phyloP scores from a whole-genome alignment of 2,113 vertebrate genomes.

The Hyaena hyaena region DNA sequence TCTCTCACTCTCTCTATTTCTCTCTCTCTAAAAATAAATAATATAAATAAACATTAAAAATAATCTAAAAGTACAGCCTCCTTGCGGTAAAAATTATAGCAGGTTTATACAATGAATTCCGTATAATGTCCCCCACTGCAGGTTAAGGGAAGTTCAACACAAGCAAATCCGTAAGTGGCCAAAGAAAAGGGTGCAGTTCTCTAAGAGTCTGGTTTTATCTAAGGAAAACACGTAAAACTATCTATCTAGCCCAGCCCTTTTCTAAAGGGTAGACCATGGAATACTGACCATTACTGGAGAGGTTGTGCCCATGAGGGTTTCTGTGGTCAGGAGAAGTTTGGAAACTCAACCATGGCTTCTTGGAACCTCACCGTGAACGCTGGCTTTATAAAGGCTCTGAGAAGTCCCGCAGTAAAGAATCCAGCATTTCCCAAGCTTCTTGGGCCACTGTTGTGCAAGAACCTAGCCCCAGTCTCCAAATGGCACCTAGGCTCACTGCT shows the following conservation, averaged over 20 bases:
- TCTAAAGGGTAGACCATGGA: background rate
- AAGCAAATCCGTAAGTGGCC: background rate
- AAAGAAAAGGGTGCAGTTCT: background rate
- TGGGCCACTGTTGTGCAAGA: background rate
- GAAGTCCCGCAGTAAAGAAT: background rate
- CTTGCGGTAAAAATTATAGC: background rate
- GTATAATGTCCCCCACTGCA: too few relatives aligned
- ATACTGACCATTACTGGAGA: background rate
- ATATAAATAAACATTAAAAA: too few relatives aligned
- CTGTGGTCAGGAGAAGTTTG: background rate
- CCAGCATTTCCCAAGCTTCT: background rate
- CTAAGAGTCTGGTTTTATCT: background rate
- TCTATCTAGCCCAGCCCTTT: background rate
- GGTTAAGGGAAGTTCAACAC: background rate
- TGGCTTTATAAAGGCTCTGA: conserved; percentile 4
- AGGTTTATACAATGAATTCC: background rate
- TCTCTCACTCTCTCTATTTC: too few relatives aligned
- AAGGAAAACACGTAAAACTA: background rate
- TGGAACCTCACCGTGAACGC: background rate
- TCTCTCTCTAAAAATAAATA: too few relatives aligned
- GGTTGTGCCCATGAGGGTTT: background rate
- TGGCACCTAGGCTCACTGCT: background rate
- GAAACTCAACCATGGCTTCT: background rate
- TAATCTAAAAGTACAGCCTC: background rate
- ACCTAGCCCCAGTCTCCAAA: background rate